Evolutionary conservation across 2,888 invertebrate genomes (phyloP).

Genomic region (Pasiphila rectangulata): DNA sequence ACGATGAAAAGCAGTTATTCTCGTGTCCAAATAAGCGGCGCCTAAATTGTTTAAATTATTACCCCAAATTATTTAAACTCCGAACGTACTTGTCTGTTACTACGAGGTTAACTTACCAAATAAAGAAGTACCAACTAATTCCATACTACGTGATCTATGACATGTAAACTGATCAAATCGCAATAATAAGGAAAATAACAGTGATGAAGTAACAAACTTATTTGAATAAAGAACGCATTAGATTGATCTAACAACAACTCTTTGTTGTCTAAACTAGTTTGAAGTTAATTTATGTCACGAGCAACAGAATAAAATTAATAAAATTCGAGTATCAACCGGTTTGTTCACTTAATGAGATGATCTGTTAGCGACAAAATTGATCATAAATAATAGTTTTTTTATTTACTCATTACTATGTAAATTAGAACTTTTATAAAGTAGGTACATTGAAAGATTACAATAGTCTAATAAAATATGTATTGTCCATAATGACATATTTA

Average conservation of each 20-base stretch:
- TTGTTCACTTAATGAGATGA: constrained; percentile 26
- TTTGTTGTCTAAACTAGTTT: constrained; percentile 24
- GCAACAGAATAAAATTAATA: constrained; percentile 1
- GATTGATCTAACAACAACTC: constrained; percentile 11
- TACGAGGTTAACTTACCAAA: too few relatives aligned
- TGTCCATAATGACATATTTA: too few relatives aligned
- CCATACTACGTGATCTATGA: too few relatives aligned
- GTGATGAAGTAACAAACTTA: constrained; percentile 6
- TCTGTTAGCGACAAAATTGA: constrained; percentile 27
- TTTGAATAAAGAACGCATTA: constrained; percentile 14
- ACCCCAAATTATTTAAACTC: neutral
- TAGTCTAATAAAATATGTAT: too few relatives aligned
- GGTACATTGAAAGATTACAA: too few relatives aligned
- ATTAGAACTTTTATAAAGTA: neutral
- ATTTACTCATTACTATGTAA: constrained; percentile 11
- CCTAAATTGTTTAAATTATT: constrained; percentile 28
- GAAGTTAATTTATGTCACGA: constrained; percentile 1
- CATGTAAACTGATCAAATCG: constrained; percentile 4
- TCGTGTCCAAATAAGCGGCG: constrained; percentile 30
- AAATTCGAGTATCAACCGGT: constrained; percentile 27
- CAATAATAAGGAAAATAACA: constrained; percentile 7
- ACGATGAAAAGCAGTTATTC: constrained; percentile 45
- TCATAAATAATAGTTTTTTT: constrained; percentile 21
- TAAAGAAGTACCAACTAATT: too few relatives aligned
- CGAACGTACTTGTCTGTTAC: too few relatives aligned